phyloP scores from a whole-genome alignment of 2,888 invertebrate genomes.

The Endotricha flammealis region DNA sequence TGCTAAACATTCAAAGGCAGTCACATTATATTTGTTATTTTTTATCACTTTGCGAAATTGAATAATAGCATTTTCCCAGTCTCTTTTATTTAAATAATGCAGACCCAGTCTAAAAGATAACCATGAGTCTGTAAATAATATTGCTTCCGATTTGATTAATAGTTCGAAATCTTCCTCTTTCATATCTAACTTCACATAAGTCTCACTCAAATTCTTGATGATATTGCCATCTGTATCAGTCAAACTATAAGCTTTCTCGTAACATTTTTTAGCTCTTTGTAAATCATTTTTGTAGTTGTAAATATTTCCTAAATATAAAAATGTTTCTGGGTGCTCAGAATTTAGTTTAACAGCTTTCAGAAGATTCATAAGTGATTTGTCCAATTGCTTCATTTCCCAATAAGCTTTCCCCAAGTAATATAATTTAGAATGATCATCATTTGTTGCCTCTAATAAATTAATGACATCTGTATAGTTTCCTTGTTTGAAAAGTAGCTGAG shows the following conservation, averaged over 20 bases:
- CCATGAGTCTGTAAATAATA: constrained; percentile 81
- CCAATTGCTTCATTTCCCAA: constrained; percentile 77
- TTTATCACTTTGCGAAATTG: constrained; percentile 86
- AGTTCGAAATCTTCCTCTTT: constrained; percentile 81
- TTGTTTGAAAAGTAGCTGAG: constrained; percentile 68
- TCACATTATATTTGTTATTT: constrained; percentile 82
- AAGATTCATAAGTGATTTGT: constrained; percentile 80
- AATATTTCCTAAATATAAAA: constrained; percentile 86
- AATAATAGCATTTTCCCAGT: constrained; percentile 85
- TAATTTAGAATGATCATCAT: constrained; percentile 70
- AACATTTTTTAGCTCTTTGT: constrained; percentile 89
- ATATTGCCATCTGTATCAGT: constrained; percentile 82
- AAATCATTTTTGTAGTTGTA: constrained; percentile 82
- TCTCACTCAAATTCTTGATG: constrained; percentile 85
- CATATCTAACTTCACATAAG: constrained; percentile 83
- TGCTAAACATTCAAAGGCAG: constrained; percentile 91
- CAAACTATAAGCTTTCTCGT: constrained; percentile 88
- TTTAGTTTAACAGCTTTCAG: constrained; percentile 85
- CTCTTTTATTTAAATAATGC: constrained; percentile 84
- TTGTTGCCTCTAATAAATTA: constrained; percentile 59
- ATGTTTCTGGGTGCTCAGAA: constrained; percentile 85
- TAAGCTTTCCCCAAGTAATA: constrained; percentile 79
- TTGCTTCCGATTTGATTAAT: constrained; percentile 66
- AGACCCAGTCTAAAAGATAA: constrained; percentile 91
- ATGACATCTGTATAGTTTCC: constrained; percentile 75